A percentile compares a stretch with the other conserved stretches of the same genome.
Evolutionary conservation across 2,888 invertebrate species (phyloP).

Genomic region (Pterostichus madidus): DNA sequence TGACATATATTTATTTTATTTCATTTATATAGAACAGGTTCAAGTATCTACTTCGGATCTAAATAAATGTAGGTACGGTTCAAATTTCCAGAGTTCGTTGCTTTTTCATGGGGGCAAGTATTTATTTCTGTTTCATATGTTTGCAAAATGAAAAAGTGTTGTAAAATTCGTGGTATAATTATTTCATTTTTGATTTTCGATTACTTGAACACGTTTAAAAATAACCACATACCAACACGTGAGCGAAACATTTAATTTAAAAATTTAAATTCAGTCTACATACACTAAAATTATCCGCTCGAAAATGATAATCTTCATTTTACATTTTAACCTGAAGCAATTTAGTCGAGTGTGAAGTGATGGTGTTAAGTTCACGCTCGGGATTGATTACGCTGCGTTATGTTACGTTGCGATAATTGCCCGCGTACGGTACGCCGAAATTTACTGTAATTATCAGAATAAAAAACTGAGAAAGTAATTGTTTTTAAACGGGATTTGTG

Average conservation of each 20-base stretch:
- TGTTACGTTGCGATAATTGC: conserved; percentile 38
- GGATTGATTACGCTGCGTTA: conserved; percentile 19
- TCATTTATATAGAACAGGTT: no score
- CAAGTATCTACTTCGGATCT: no score
- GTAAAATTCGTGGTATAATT: conserved; percentile 21
- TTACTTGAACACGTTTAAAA: conserved; percentile 1
- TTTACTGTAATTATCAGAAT: conserved; percentile 52
- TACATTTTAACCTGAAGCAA: conserved; percentile 40
- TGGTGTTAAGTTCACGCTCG: conserved; percentile 8
- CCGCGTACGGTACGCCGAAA: conserved; percentile 38
- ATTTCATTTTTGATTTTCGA: conserved; percentile 33
- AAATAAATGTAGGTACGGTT: no score
- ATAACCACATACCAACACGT: conserved; percentile 21
- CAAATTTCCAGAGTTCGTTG: no score
- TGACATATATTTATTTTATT: no score
- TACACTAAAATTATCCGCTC: conserved; percentile 32
- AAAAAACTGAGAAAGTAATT: conserved; percentile 55
- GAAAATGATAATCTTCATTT: conserved; percentile 42
- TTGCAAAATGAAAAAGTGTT: neutral
- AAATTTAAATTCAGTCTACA: conserved; percentile 45
- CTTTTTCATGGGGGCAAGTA: no score
- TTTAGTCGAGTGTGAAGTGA: conserved; percentile 42
- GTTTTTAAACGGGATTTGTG: conserved; percentile 47
- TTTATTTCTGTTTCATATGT: no score
- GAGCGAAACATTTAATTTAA: conserved; percentile 20